Percentiles rank a stretch among this genome's conserved stretches.
Evolutionary conservation across 1,140 invertebrate genomes (phyloP).

Genomic region (Diachasma alloeum): DNA sequence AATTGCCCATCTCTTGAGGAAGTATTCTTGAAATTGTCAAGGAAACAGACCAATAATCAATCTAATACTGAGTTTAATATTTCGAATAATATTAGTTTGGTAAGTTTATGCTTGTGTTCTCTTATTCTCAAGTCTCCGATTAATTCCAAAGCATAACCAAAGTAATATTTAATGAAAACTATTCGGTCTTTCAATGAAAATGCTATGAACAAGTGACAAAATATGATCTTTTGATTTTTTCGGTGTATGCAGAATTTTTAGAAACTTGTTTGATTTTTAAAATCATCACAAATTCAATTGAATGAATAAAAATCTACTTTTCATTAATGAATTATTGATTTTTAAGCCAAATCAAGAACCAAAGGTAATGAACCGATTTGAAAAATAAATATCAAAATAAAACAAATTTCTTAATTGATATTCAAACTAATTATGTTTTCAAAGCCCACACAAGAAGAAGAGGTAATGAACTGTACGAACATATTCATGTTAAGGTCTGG

Average conservation of each 20-base stretch:
- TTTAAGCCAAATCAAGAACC: background rate
- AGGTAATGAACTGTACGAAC: background rate
- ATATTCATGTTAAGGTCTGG: no score
- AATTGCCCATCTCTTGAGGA: conserved; percentile 87
- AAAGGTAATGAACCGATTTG: background rate
- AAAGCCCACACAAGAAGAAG: background rate
- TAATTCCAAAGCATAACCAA: no score
- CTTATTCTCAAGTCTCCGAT: no score
- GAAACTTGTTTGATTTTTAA: no score
- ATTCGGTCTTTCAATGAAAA: no score
- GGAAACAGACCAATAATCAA: conserved; percentile 68
- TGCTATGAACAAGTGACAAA: no score
- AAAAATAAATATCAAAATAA: background rate
- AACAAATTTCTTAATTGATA: background rate
- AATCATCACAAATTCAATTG: no score
- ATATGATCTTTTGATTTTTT: no score
- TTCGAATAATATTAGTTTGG: conserved; percentile 79
- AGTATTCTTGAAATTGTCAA: conserved; percentile 91
- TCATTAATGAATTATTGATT: background rate
- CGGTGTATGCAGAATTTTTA: no score
- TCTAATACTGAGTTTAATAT: conserved; percentile 71
- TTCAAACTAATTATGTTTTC: background rate
- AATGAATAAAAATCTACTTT: background rate
- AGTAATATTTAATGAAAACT: no score
- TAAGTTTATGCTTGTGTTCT: conserved; percentile 45